Evolutionary conservation across 2,888 invertebrate species (phyloP).

Genomic region (Drosophila affinis): DNA sequence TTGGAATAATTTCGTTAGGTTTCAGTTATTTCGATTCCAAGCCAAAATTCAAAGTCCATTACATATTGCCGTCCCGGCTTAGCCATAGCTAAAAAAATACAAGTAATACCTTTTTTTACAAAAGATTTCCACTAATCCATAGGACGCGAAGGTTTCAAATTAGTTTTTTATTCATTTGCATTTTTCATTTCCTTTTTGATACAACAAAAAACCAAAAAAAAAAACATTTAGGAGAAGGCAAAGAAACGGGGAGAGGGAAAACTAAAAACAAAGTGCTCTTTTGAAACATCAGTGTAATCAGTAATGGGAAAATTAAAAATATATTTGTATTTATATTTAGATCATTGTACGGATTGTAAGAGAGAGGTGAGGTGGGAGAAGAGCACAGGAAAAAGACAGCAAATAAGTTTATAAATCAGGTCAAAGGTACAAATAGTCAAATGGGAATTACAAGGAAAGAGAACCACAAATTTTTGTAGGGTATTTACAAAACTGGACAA

Average conservation of each 20-base stretch:
- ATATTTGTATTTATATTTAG: conserved; percentile 35
- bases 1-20: neutral
- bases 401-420: conserved; percentile 47
- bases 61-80: conserved; percentile 68
- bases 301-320: conserved; percentile 12
- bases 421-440: conserved; percentile 65
- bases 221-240: conserved; percentile 25
- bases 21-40: conserved; percentile 11
- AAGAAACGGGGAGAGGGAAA: conserved; percentile 3
- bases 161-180: conserved; percentile 29
- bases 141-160: conserved; percentile 58
- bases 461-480: conserved; percentile 61
- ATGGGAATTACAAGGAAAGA: conserved; percentile 46
- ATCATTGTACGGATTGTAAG: neutral
- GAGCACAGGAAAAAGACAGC: conserved; percentile 1
- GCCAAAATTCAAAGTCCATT: conserved; percentile 56
- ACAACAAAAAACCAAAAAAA: neutral
- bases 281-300: conserved; percentile 22
- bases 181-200: conserved; percentile 20
- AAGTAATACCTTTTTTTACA: conserved; percentile 15
- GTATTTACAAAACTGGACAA: conserved; percentile 57
- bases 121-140: conserved; percentile 21
- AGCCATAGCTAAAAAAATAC: conserved; percentile 32
- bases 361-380: conserved; percentile 11
- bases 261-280: conserved; percentile 10